Evolutionary conservation across 2,797 vertebrate genomes (phyloP).

Genomic region (Danio choprae): DNA sequence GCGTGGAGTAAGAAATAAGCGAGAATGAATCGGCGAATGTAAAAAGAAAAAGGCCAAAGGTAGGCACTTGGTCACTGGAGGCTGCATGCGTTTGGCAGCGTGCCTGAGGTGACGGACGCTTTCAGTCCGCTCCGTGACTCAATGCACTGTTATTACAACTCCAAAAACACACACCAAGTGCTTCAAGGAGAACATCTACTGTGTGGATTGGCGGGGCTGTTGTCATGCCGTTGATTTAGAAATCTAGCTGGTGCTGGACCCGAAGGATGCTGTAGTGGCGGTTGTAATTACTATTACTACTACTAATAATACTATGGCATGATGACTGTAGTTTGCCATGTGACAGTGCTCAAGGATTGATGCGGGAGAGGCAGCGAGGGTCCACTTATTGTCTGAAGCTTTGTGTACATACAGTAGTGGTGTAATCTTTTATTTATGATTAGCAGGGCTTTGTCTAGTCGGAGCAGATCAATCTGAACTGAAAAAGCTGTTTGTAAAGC

Average conservation of each 20-base stretch:
- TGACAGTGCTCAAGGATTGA: constrained; percentile 10
- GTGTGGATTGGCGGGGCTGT: background rate
- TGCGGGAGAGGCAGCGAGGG: constrained; percentile 18
- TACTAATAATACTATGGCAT: background rate
- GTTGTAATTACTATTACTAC: constrained; percentile 6
- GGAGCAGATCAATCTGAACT: constrained; percentile 21
- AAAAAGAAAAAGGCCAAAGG: constrained; percentile 42
- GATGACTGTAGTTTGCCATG: background rate
- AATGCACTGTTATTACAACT: constrained; percentile 46
- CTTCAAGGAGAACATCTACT: constrained; percentile 23
- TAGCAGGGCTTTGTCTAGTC: constrained; percentile 45
- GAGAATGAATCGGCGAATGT: constrained; percentile 18
- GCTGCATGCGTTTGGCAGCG: constrained; percentile 53
- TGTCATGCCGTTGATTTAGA: constrained; percentile 12
- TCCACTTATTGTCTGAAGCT: constrained; percentile 18
- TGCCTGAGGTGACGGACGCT: constrained; percentile 40
- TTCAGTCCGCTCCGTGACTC: constrained; percentile 53
- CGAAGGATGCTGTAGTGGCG: background rate
- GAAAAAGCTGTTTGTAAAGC: constrained; percentile 15
- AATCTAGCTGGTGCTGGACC: background rate
- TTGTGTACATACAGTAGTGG: constrained; percentile 35
- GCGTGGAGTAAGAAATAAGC: constrained; percentile 17
- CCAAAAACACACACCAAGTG: constrained; percentile 36
- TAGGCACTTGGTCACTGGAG: constrained; percentile 51
- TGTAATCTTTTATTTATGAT: constrained; percentile 60